Evolutionary conservation across 2,113 vertebrate genomes (phyloP).

Genomic region (Otus sunia): DNA sequence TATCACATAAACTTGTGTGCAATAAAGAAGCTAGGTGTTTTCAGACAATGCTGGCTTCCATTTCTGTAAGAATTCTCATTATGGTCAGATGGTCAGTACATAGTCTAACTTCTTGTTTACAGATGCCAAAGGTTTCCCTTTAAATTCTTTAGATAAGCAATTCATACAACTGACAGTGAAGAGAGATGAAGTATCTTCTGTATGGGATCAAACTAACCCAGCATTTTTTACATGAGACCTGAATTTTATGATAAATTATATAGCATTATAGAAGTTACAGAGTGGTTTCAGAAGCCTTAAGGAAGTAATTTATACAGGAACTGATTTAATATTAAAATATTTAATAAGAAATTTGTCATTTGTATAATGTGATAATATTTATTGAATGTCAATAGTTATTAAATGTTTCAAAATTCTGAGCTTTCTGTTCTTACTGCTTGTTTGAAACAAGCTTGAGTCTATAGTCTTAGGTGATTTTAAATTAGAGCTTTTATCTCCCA

Average conservation of each 20-base stretch:
- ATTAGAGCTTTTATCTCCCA: background rate
- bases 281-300: background rate
- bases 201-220: background rate
- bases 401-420: background rate
- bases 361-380: background rate
- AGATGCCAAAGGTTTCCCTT: background rate
- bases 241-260: background rate
- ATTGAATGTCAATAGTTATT: background rate
- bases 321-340: background rate
- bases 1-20: background rate
- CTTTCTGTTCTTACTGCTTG: background rate
- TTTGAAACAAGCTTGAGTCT: background rate
- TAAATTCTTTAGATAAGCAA: background rate
- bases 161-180: background rate
- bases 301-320: background rate
- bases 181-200: background rate
- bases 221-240: background rate
- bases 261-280: background rate
- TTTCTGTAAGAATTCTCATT: background rate
- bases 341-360: background rate
- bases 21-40: background rate
- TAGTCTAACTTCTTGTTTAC: background rate
- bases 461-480: background rate
- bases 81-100: background rate
- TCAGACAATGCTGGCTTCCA: background rate